phyloP scores from a whole-genome alignment of 2,888 invertebrate species.

The Podabrus alpinus region DNA sequence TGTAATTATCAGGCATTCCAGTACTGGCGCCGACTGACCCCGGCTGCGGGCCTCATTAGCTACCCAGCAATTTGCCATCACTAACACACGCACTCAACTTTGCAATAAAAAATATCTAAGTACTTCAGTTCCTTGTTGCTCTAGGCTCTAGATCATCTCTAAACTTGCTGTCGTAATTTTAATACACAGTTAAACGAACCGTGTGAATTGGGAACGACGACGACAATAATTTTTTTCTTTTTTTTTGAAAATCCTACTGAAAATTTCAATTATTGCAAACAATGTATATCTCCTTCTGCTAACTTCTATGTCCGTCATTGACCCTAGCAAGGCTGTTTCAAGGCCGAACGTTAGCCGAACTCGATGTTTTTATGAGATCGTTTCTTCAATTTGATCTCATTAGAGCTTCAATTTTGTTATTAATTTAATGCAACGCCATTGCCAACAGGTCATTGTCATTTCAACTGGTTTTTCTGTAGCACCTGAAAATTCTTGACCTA shows the following conservation, averaged over 20 bases:
- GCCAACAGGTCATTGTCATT: conserved; percentile 44
- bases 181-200: not conserved
- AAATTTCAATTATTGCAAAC: conserved; percentile 16
- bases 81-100: conserved; percentile 36
- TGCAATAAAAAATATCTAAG: conserved; percentile 15
- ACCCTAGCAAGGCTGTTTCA: conserved; percentile 57
- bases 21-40: conserved; percentile 45
- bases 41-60: conserved; percentile 44
- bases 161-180: not conserved
- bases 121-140: conserved; percentile 14
- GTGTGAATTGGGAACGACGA: not conserved
- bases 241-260: not conserved
- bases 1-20: conserved; percentile 42
- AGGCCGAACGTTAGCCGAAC: conserved; percentile 57
- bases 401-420: conserved; percentile 52
- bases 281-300: conserved; percentile 23
- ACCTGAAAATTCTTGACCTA: conserved; percentile 22
- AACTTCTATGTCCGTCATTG: conserved; percentile 42
- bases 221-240: not conserved
- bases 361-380: conserved; percentile 47
- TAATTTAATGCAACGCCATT: conserved; percentile 41
- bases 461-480: conserved; percentile 18
- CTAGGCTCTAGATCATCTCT: conserved; percentile 23
- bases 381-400: conserved; percentile 52
- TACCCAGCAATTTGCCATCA: conserved; percentile 43